Conservation (phyloP, 2,888 invertebrate species). For the Tetragonula carbonaria region DNA sequence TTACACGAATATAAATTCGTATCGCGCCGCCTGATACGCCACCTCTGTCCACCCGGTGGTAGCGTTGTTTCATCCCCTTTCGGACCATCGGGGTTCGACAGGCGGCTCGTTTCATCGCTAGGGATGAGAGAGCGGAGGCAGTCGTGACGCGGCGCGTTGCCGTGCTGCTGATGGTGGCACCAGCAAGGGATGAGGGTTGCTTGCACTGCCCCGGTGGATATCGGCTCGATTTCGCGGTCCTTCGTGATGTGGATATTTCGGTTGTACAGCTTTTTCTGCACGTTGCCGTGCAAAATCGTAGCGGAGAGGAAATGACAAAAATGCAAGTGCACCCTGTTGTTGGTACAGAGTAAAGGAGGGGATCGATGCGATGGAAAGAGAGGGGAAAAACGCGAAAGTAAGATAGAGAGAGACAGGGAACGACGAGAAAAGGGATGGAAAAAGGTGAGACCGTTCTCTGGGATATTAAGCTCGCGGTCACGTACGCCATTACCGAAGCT, state of each 20-base stretch:
- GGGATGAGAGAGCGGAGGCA: background rate
- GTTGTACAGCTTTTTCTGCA: conserved; percentile 30
- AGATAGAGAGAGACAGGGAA: background rate
- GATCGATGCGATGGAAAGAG: background rate
- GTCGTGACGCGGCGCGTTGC: conserved; percentile 19
- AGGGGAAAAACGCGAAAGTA: background rate
- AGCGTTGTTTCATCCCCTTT: conserved; percentile 15
- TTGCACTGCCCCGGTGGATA: conserved; percentile 36
- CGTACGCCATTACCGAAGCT: conserved; percentile 80
- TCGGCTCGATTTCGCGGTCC: conserved; percentile 61
- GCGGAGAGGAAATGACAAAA: conserved; percentile 14
- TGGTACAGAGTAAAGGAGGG: background rate
- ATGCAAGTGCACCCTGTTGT: background rate
- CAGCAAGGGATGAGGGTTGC: conserved; percentile 5
- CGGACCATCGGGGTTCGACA: conserved; percentile 29
- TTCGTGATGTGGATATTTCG: conserved; percentile 31
- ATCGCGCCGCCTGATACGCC: conserved; percentile 69
- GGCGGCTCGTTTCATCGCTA: conserved; percentile 19
- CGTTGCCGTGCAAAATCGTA: conserved; percentile 30
- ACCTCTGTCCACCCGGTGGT: conserved; percentile 22
- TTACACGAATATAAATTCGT: conserved; percentile 81
- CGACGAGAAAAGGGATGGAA: conserved; percentile 32
- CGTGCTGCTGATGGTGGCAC: conserved; percentile 1
- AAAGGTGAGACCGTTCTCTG: conserved; percentile 65
- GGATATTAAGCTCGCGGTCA: conserved; percentile 78